These are phyloP conservation scores for Meloidogyne exigua DNA, from an alignment of 1,140 invertebrate genomes.

Conservation along the genomic window DNA sequence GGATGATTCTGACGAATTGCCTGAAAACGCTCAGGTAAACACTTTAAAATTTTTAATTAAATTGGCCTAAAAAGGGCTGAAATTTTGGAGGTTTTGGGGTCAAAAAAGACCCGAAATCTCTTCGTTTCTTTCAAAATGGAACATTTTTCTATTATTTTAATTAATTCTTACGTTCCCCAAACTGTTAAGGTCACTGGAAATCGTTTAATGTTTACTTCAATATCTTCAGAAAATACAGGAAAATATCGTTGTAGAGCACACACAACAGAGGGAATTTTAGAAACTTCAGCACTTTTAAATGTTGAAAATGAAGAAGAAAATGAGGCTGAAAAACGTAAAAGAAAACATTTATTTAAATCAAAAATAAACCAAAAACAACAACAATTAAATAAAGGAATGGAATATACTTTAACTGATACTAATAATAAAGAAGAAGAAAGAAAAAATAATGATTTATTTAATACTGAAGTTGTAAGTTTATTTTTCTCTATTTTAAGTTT, in stretches of 20 bases:
- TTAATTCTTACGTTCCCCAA: too few relatives aligned
- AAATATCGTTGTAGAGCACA: slow-evolving; percentile 52
- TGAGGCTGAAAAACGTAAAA: slow-evolving; percentile 17
- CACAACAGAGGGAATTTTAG: slow-evolving; percentile 46
- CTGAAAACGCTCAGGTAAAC: slow-evolving; percentile 55
- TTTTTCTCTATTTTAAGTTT: neutral
- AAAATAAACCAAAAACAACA: neutral
- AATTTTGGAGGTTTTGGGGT: too few relatives aligned
- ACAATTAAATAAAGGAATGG: neutral
- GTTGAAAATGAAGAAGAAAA: slow-evolving; percentile 40
- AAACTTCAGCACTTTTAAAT: slow-evolving; percentile 52
- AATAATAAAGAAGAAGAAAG: neutral
- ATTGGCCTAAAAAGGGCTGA: neutral
- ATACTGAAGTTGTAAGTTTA: neutral
- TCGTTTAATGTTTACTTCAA: slow-evolving; percentile 58
- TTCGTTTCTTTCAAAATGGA: too few relatives aligned
- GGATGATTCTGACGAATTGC: slow-evolving; percentile 54
- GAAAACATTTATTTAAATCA: neutral
- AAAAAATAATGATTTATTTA: neutral
- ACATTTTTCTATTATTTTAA: too few relatives aligned
- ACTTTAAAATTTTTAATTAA: neutral
- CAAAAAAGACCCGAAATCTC: too few relatives aligned
- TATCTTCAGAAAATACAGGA: slow-evolving; percentile 57
- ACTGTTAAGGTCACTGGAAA: slow-evolving; percentile 60
- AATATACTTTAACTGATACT: slow-evolving; percentile 22